phyloP scores from a whole-genome alignment of 2,888 invertebrate species.

The Lasioglossum marginatum region DNA sequence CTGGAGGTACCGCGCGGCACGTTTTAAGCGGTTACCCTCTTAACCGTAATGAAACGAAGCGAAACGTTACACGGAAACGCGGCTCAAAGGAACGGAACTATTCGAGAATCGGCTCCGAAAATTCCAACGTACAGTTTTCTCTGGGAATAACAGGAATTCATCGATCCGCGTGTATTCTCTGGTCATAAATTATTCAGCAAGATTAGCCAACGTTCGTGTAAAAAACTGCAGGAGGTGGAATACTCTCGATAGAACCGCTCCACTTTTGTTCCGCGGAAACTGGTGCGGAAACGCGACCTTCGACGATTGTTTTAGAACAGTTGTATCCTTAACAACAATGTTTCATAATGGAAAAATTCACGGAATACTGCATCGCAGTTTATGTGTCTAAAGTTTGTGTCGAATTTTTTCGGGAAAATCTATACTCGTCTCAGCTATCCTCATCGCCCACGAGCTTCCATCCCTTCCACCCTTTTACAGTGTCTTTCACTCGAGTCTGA shows the following conservation, averaged over 20 bases:
- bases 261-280: background rate
- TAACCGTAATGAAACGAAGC: background rate
- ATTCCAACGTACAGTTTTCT: background rate
- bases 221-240: background rate
- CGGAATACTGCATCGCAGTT: background rate
- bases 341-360: background rate
- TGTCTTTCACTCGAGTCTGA: slow-evolving; percentile 15
- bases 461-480: background rate
- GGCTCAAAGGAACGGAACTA: background rate
- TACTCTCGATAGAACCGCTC: background rate
- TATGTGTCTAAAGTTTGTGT: no score
- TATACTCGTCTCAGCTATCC: background rate
- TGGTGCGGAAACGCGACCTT: background rate
- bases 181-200: background rate
- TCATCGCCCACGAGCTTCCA: background rate
- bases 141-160: background rate
- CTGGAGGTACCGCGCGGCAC: background rate
- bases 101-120: background rate
- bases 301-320: background rate
- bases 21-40: background rate
- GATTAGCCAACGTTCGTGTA: background rate
- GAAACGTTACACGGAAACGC: background rate
- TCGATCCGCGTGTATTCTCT: background rate
- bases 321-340: background rate
- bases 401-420: background rate